phyloP scores from a whole-genome alignment of 1,140 invertebrate species.

The Oryzaephilus surinamensis region DNA sequence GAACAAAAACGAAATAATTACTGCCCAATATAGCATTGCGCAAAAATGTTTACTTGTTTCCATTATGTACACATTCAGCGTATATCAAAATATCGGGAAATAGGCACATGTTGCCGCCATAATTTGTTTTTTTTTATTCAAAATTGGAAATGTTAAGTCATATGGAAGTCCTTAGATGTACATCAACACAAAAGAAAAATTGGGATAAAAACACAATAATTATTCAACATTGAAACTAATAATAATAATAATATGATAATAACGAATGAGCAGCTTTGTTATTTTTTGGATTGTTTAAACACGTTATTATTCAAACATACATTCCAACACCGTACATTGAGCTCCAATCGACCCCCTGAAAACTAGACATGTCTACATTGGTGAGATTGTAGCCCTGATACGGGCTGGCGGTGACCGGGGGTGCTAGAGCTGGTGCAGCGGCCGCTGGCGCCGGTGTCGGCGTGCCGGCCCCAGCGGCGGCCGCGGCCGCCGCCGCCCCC shows the following conservation, averaged over 20 bases:
- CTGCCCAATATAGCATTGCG: conserved; percentile 22
- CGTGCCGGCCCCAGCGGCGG: conserved; percentile 37
- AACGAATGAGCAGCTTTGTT: conserved; percentile 8
- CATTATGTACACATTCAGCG: conserved; percentile 11
- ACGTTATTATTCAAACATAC: conserved; percentile 59
- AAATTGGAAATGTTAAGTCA: conserved; percentile 24
- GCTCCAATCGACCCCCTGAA: conserved; percentile 81
- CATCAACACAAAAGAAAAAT: too few relatives aligned
- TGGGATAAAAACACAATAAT: neutral
- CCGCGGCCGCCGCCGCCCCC: conserved; percentile 41
- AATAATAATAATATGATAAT: conserved; percentile 4
- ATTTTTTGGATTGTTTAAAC: neutral
- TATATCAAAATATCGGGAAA: conserved; percentile 19
- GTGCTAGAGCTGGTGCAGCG: conserved; percentile 43
- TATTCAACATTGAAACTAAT: conserved; percentile 1
- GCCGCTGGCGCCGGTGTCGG: conserved; percentile 39
- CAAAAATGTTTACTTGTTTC: conserved; percentile 15
- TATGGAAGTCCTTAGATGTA: conserved; percentile 24
- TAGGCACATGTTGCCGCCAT: conserved; percentile 27
- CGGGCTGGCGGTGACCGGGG: conserved; percentile 52
- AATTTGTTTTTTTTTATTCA: too few relatives aligned
- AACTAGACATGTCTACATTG: conserved; percentile 82
- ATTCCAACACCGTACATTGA: conserved; percentile 84
- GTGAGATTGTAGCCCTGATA: conserved; percentile 72
- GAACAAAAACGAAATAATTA: conserved; percentile 8